A percentile compares a stretch with the other conserved stretches of the same genome.
Conservation (phyloP, 2,888 invertebrate species). For the Tetramorium bicarinatum region DNA sequence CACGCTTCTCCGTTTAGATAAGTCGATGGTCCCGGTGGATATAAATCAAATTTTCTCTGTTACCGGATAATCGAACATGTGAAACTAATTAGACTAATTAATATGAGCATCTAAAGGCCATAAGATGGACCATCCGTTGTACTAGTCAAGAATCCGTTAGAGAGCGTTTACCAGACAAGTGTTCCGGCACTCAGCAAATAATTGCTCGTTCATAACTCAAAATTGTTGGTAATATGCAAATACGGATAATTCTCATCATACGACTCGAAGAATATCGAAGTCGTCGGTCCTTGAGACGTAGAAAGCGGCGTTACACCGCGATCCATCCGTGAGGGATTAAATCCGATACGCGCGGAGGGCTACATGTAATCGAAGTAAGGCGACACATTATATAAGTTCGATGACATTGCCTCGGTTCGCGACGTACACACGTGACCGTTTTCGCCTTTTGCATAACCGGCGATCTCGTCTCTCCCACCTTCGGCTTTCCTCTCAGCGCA, state of each 20-base stretch:
- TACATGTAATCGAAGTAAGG: constrained; percentile 72
- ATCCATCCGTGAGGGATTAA: not conserved
- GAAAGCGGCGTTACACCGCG: constrained; percentile 11
- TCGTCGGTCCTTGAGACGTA: not conserved
- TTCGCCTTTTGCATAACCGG: constrained; percentile 53
- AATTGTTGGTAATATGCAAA: constrained; percentile 16
- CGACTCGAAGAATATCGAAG: not conserved
- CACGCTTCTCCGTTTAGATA: not conserved
- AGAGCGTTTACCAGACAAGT: not conserved
- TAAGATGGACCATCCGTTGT: not conserved
- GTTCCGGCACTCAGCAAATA: not conserved
- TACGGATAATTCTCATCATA: not conserved
- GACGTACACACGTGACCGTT: constrained; percentile 36
- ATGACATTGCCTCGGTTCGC: constrained; percentile 80
- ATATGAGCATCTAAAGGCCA: not conserved
- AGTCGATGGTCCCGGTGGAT: not conserved
- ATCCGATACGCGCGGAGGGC: not conserved
- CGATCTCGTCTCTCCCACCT: constrained; percentile 42
- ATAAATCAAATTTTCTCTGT: not conserved
- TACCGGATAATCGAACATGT: not conserved
- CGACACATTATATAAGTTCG: constrained; percentile 79
- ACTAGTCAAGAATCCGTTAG: not conserved
- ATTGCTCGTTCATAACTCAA: not conserved
- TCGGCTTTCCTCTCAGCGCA: constrained; percentile 55
- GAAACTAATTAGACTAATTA: not conserved